These are phyloP conservation scores for Acromyrmex charruanus DNA, from an alignment of 1,140 invertebrate genomes.

Conservation along the genomic window DNA sequence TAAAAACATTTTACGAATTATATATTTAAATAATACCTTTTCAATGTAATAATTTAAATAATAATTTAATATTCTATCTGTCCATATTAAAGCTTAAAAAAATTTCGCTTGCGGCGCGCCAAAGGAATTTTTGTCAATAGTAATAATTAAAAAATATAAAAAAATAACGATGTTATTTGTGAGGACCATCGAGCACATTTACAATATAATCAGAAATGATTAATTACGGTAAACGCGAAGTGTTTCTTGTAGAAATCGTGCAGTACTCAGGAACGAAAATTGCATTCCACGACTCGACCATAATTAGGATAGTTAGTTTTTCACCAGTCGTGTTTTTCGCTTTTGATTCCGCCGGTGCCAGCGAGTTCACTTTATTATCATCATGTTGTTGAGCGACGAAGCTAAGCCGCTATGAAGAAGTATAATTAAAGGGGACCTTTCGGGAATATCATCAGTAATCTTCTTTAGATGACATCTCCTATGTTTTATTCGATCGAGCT, in stretches of 20 bases:
- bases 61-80: no score
- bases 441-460: background rate
- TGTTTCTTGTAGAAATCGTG: background rate
- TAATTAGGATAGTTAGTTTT: conserved; percentile 35
- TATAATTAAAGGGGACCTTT: conserved; percentile 62
- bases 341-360: background rate
- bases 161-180: background rate
- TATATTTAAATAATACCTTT: no score
- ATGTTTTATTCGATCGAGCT: conserved; percentile 34
- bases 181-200: background rate
- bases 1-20: no score
- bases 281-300: background rate
- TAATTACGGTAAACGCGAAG: background rate
- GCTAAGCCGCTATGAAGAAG: conserved; percentile 1
- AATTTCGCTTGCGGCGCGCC: no score
- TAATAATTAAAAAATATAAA: background rate
- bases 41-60: no score
- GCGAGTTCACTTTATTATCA: conserved; percentile 57
- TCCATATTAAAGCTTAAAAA: no score
- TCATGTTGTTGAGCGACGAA: conserved; percentile 10
- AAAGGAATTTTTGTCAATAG: no score
- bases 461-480: background rate
- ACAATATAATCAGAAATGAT: background rate
- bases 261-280: background rate
- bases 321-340: background rate